phyloP scores from a whole-genome alignment of 2,797 vertebrate genomes.

The Rhodeus uyekii region DNA sequence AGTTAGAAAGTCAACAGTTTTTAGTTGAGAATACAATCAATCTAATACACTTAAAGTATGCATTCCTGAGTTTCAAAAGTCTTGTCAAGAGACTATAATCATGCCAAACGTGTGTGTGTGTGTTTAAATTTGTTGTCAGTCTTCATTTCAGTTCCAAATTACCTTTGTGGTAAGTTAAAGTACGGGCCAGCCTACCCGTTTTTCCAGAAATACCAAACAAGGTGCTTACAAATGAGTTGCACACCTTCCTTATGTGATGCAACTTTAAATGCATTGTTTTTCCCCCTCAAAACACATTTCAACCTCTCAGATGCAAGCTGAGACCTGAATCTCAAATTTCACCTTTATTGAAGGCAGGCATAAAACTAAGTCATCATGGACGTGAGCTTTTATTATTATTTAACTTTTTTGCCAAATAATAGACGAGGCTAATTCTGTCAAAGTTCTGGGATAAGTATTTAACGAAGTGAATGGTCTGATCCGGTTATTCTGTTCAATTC shows the following conservation, averaged over 20 bases:
- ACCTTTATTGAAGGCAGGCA: not conserved
- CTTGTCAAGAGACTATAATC: not conserved
- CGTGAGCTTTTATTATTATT: not conserved
- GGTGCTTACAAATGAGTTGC: constrained; percentile 11
- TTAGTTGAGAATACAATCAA: no score
- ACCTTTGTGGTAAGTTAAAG: not conserved
- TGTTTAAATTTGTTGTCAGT: not conserved
- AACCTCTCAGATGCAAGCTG: not conserved
- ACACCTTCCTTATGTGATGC: constrained; percentile 14
- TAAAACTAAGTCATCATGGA: not conserved
- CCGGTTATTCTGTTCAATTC: constrained; percentile 10
- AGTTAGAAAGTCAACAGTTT: not conserved
- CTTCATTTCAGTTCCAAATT: constrained; percentile 2
- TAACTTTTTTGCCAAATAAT: not conserved
- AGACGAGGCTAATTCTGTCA: not conserved
- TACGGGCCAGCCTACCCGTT: constrained; percentile 25
- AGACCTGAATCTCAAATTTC: not conserved
- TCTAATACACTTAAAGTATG: no score
- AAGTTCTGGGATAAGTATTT: not conserved
- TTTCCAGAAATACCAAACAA: constrained; percentile 43
- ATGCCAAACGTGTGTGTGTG: not conserved
- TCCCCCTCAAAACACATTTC: not conserved
- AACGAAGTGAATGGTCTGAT: constrained; percentile 1
- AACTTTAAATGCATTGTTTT: not conserved
- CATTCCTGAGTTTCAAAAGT: no score